A percentile compares a stretch with the other conserved stretches of the same genome.
These are phyloP conservation scores for Centruroides vittatus DNA, from an alignment of 1,140 invertebrate genomes.

Conservation along the genomic window DNA sequence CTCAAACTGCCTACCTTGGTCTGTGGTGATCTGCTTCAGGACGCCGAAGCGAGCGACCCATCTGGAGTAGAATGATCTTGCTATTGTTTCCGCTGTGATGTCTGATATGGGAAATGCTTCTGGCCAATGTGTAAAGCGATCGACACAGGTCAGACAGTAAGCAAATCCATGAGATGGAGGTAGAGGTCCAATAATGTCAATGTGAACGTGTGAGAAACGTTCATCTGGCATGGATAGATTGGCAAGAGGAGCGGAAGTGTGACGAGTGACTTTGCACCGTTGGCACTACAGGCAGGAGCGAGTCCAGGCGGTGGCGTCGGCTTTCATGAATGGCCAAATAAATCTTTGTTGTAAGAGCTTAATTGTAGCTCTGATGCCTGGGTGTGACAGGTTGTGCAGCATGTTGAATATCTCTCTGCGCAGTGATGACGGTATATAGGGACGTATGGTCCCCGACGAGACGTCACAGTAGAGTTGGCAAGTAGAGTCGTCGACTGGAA, in stretches of 20 bases:
- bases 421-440: constrained; percentile 1
- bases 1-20: too few relatives aligned
- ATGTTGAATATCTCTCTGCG: background rate
- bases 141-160: too few relatives aligned
- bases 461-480: constrained; percentile 6
- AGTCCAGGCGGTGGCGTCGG: background rate
- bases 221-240: too few relatives aligned
- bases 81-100: too few relatives aligned
- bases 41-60: too few relatives aligned
- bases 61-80: too few relatives aligned
- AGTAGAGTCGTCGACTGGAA: background rate
- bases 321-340: constrained; percentile 8
- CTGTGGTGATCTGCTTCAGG: too few relatives aligned
- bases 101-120: too few relatives aligned
- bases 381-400: constrained; percentile 1
- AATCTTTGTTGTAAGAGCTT: background rate
- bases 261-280: constrained; percentile 4
- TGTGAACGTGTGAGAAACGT: too few relatives aligned
- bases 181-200: too few relatives aligned
- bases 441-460: background rate
- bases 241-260: background rate
- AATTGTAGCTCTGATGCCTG: background rate
- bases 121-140: too few relatives aligned
- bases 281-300: constrained; percentile 7
- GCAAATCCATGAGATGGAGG: too few relatives aligned